Conservation (phyloP, 2,888 invertebrate species). For the Hanleya hanleyi region DNA sequence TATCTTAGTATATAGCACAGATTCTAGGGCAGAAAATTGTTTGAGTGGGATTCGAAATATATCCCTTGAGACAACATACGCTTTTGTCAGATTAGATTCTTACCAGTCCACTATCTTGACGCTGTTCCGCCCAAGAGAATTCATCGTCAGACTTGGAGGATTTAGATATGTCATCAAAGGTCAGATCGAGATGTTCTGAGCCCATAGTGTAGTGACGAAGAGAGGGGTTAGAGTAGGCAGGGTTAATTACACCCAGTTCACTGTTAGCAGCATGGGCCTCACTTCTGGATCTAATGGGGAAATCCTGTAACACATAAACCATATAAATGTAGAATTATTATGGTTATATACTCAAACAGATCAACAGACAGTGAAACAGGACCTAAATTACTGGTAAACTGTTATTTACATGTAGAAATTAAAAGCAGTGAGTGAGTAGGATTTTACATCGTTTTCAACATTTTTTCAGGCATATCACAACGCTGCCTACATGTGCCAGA, state of each 20-base stretch:
- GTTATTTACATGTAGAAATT: too few species aligned
- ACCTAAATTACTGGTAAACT: too few species aligned
- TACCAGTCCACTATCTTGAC: slow-evolving; percentile 63
- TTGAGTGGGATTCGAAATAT: neutral
- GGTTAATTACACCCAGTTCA: slow-evolving; percentile 56
- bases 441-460: too few species aligned
- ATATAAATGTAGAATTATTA: too few species aligned
- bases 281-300: slow-evolving; percentile 9
- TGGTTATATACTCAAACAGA: too few species aligned
- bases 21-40: too few species aligned
- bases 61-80: neutral
- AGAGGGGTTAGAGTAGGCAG: slow-evolving; percentile 48
- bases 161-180: slow-evolving; percentile 44
- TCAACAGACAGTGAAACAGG: too few species aligned
- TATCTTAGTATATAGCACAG: too few species aligned
- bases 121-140: slow-evolving; percentile 52
- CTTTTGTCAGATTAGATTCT: slow-evolving; percentile 25
- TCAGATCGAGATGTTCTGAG: slow-evolving; percentile 35
- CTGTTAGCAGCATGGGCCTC: neutral
- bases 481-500: too few species aligned
- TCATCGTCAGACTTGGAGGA: slow-evolving; percentile 46
- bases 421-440: too few species aligned
- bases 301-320: neutral
- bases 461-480: too few species aligned
- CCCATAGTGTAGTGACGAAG: slow-evolving; percentile 23